Evolutionary conservation across 1,140 invertebrate genomes (phyloP).

Genomic region (Amyelois transitella): DNA sequence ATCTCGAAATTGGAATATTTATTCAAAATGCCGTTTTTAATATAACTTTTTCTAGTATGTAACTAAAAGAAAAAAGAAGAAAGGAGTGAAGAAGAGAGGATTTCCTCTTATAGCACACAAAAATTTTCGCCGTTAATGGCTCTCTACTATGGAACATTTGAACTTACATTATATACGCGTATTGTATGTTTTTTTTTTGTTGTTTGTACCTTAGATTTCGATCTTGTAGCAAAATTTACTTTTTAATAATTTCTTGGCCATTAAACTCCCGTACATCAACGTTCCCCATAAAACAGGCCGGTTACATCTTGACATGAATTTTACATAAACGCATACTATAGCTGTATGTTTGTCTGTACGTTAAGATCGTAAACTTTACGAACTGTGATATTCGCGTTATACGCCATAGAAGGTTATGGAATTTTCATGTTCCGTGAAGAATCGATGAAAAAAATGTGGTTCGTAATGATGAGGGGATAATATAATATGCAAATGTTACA

Average conservation of each 20-base stretch:
- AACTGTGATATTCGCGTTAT: conserved; percentile 65
- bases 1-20: too few relatives aligned
- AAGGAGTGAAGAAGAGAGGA: too few relatives aligned
- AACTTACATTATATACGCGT: too few relatives aligned
- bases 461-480: neutral
- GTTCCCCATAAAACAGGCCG: conserved; percentile 32
- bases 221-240: neutral
- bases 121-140: too few relatives aligned
- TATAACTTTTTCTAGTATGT: too few relatives aligned
- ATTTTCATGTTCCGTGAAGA: conserved; percentile 21
- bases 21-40: too few relatives aligned
- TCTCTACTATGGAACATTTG: too few relatives aligned
- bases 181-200: too few relatives aligned
- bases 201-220: conserved; percentile 11
- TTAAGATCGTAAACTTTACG: conserved; percentile 61
- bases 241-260: conserved; percentile 1
- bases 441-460: neutral
- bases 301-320: conserved; percentile 34
- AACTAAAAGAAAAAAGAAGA: too few relatives aligned
- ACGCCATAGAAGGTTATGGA: conserved; percentile 47
- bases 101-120: too few relatives aligned
- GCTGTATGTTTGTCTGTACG: conserved; percentile 30
- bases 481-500: neutral
- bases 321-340: conserved; percentile 27
- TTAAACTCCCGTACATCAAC: conserved; percentile 17